These are phyloP conservation scores for Aporrectodea caliginosa DNA, from an alignment of 1,140 invertebrate species.

Conservation along the genomic window DNA sequence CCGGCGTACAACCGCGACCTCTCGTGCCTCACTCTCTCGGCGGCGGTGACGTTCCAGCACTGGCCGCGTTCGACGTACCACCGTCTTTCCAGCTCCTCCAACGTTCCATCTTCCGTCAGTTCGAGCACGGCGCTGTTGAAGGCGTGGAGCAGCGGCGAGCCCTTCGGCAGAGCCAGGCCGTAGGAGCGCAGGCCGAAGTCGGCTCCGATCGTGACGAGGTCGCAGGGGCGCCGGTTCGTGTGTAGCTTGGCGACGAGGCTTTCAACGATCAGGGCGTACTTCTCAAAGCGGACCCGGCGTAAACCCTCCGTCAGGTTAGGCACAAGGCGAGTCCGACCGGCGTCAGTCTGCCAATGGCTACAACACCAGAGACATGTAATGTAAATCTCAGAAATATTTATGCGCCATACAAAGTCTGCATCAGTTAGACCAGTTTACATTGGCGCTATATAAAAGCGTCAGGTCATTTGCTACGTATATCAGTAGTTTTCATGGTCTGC, in stretches of 20 bases:
- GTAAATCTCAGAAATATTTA: too few species aligned
- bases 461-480: too few species aligned
- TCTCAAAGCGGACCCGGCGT: not conserved
- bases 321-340: not conserved
- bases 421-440: too few species aligned
- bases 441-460: too few species aligned
- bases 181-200: not conserved
- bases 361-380: not conserved
- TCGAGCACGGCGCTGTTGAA: not conserved
- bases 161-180: conserved; percentile 6
- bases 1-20: not conserved
- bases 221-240: conserved; percentile 1
- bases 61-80: not conserved
- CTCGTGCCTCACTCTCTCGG: not conserved
- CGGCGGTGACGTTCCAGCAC: conserved; percentile 8
- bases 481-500: too few species aligned
- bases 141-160: not conserved
- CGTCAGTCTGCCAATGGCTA: not conserved
- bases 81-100: conserved; percentile 7
- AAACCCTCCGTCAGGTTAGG: not conserved
- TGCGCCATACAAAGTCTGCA: too few species aligned
- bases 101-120: not conserved
- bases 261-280: not conserved
- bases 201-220: not conserved
- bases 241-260: not conserved